phyloP scores from a whole-genome alignment of 2,797 vertebrate species.

The Lindbergichthys nudifrons region DNA sequence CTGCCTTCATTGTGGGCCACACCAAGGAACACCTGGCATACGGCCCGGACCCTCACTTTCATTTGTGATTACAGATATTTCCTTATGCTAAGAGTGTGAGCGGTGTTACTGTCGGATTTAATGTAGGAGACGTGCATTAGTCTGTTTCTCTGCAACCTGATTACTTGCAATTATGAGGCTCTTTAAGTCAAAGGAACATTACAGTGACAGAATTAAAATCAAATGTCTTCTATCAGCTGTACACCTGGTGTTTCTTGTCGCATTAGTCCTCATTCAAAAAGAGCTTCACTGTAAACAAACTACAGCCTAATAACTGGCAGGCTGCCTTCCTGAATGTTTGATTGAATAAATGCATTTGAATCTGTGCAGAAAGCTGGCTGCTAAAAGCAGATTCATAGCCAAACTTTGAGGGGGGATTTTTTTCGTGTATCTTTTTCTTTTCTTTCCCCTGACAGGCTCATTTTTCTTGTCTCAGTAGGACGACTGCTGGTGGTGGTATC shows the following conservation, averaged over 20 bases:
- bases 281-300: slow-evolving; percentile 52
- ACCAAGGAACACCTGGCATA: slow-evolving; percentile 44
- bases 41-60: slow-evolving; percentile 45
- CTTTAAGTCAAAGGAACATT: slow-evolving; percentile 28
- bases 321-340: slow-evolving; percentile 42
- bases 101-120: slow-evolving; percentile 33
- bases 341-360: slow-evolving; percentile 69
- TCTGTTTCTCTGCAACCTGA: slow-evolving; percentile 28
- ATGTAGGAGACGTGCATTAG: slow-evolving; percentile 31
- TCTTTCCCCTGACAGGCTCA: slow-evolving; percentile 66
- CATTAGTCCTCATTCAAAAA: slow-evolving; percentile 17
- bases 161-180: slow-evolving; percentile 34
- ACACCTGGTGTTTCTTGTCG: slow-evolving; percentile 41
- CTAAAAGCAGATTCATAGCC: slow-evolving; percentile 56
- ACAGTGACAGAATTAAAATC: slow-evolving; percentile 19
- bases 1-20: slow-evolving; percentile 52
- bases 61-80: slow-evolving; percentile 63
- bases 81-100: slow-evolving; percentile 26
- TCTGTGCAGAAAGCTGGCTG: slow-evolving; percentile 66
- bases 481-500: slow-evolving; percentile 61
- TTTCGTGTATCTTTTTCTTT: slow-evolving; percentile 52
- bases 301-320: slow-evolving; percentile 51
- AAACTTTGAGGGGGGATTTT: slow-evolving; percentile 62
- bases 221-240: slow-evolving; percentile 9
- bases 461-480: slow-evolving; percentile 70